Conservation (phyloP, 2,797 vertebrate species). For the Uromys caudimaculatus region DNA sequence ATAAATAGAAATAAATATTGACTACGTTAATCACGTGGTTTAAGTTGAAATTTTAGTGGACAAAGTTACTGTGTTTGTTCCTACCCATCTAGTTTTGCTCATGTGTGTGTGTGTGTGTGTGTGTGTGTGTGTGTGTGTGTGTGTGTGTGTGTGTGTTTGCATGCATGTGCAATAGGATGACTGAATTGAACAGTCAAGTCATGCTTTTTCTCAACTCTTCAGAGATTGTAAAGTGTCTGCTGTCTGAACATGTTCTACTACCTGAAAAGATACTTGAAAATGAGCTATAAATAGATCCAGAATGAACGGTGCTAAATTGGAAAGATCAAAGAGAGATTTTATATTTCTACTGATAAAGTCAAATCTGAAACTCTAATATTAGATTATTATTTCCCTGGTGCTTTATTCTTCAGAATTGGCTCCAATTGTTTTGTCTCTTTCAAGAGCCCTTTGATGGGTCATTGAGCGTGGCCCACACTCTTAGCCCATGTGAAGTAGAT, state of each 20-base stretch:
- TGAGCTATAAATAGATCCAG: conserved; percentile 29
- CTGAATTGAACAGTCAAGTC: neutral
- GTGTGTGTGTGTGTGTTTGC: neutral
- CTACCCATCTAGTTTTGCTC: neutral
- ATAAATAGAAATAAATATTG: neutral
- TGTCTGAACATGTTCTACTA: neutral
- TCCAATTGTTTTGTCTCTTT: conserved; percentile 13
- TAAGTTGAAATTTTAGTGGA: conserved; percentile 22
- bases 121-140: neutral
- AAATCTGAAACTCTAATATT: neutral
- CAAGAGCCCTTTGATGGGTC: neutral
- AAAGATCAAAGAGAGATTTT: conserved; percentile 46
- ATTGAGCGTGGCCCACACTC: neutral
- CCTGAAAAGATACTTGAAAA: conserved; percentile 37
- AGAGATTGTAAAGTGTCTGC: neutral
- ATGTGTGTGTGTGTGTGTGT: neutral
- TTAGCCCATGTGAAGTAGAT: neutral
- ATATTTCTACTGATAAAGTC: neutral
- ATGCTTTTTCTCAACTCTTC: neutral
- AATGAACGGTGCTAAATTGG: conserved; percentile 29
- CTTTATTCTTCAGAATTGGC: conserved; percentile 24
- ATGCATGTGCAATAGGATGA: neutral
- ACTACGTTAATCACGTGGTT: neutral
- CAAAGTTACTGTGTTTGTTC: neutral
- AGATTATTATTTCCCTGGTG: neutral